Base-by-base conservation (phyloP, 1,140 invertebrate species). In the Musca vetustissima region DNA sequence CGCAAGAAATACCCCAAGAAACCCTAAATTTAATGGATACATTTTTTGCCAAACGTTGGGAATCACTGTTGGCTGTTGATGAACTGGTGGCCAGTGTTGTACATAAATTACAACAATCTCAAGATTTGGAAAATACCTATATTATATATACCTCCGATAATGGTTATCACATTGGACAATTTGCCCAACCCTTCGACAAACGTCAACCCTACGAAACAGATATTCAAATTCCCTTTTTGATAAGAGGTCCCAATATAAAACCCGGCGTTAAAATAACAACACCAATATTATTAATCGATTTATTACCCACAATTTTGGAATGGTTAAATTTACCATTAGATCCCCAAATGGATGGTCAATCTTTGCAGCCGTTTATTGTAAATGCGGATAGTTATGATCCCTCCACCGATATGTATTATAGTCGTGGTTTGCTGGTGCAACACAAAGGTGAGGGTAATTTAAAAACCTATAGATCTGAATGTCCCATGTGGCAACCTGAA, bases 131-230 rank as follows among this genome's bases (percentile, higher is more conserved):
- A 6, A 86, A 92, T 73, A 96, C 94, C 4, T 94, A 91, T 75
- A 77, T 96, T 0, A 88, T 96, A 55, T 93, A 91, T 73, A 91
- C 93, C 0, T 95, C 93, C 0, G 94, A 97, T 79, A 95, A 96
- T 85, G 94, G 94, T 59, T 96, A 90, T 83, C 94, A 96, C 84
- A 84, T 95, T 75, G 93, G 93, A 53, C 93, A 96, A 84, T 95
- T 94, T 82, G 89, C 90, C 22, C 86, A 94, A 83, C 90, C 94
- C 0, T 89, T 89, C 75, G 95, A 96, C 81, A 97, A 97, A 79
- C 85, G 94, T 21, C 92, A 95, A 73, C 90, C 92, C 0, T 97
- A 97, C 79, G 93, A 97, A 76, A 90, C 92, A 4, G 95, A 97
- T 76, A 92, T 95, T 36, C 86, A 87, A 74, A 88, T 96, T 1